Evolutionary conservation across 2,113 vertebrate genomes (phyloP), one percentile per base, ranked within the genome.

Genomic region (Anser cygnoides): DNA sequence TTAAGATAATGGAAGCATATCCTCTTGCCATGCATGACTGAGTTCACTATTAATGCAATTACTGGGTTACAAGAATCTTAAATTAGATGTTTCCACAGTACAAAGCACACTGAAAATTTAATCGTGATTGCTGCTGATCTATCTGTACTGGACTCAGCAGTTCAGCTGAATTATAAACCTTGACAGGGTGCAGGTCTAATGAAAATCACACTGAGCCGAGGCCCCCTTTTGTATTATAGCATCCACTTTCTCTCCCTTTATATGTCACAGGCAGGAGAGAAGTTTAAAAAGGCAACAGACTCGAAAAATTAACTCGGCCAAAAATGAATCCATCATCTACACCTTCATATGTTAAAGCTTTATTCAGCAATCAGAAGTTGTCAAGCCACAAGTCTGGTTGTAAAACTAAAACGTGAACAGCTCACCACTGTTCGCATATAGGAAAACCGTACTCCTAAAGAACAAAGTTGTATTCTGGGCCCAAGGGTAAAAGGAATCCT

Each of bases 1-100:
- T 29, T 46, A 78, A 39, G 55, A 81, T 8, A 63, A 67, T 14
- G 65, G 58, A 79, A 63, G 68, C 29, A 35, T 3, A 49, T 52
- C 52, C 11, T 46, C 29, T 26, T 61, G 57, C 39, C 21, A 41
- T 3, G 26, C 31, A 78, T 22, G 73, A 67, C 37, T 0, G 0
- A 63, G 37, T 43, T 73, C 63, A 70, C 49, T 26, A 50, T 39
- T 62, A 83, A 85, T 41, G 65, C 55, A 62, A 86, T 73, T 87
- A 70, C 49, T 11, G 37, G 21, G 37, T 37, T 63, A 67, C 68
- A 66, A 39, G 39, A 87, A 81, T 65, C 39, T 63, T 54, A 84
- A 61, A 84, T 59, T 23, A 67, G 39, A 65, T 61, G 62, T 87
- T 5, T 65, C 41, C 23, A 63, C 41, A 63, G 44, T 12, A 93